Base-by-base conservation (phyloP, 1,140 invertebrate species). In the Maniola jurtina region DNA sequence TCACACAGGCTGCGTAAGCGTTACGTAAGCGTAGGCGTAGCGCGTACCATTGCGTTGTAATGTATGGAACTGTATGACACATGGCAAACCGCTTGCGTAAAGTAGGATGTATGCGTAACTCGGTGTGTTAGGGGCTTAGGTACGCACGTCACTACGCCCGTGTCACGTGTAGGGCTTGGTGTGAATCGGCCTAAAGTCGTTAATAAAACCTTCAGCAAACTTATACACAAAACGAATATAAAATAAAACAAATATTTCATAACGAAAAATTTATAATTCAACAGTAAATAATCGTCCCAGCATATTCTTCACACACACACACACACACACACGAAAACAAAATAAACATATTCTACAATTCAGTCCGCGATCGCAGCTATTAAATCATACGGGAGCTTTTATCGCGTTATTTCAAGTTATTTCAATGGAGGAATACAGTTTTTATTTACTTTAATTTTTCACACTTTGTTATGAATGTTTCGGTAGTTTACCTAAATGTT, bases 381-480 rank as follows among this genome's bases (percentile, higher is more conserved):
- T 66, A 66, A 66, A 66, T 66, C 65, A 66, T 66, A 38, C 52
- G 59, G 10, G 15, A 16, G 59, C 36, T 61, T 60, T 66, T 66
- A 66, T 66, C 65, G 58, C 65, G 50, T 66, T 66, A 61, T 40
- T 55, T 55, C 57, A 66, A 66, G 38, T 66, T 66, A 61, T 40
- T 55, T 34, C 57, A 61, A 66, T 65, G 55, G 62, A 56, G 60
- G 48, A 61, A 66, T 66, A 40, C 40, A 11, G 52, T 42, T 66
- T 65, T 66, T 66, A 61, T 66, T 66, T 61, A 61, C 50, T 61
- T 55, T 13, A 50, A 52, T 63, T 56, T 63, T 56, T 61, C 47
- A 52, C 47, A 52, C 16, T 35, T 55, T 25, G 62, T 55, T 40
- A 55, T n/a, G 36, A 62, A 55, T 62, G 50, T 62, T 62, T 62